phyloP scores from a whole-genome alignment of 2,888 invertebrate species.

The Lobophora halterata region DNA sequence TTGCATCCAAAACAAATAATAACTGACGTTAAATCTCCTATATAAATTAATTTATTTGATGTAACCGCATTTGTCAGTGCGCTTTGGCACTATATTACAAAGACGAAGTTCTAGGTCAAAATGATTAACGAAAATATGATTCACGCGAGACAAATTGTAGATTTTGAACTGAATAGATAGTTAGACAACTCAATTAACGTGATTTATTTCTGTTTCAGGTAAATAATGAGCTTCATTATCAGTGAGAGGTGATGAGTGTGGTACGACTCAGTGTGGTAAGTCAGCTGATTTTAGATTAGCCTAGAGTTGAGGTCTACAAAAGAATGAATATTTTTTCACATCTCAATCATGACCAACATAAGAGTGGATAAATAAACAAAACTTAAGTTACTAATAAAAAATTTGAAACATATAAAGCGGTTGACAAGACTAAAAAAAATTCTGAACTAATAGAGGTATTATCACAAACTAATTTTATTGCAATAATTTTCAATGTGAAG shows the following conservation, averaged over 20 bases:
- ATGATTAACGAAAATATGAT: slow-evolving; percentile 11
- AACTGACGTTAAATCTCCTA: slow-evolving; percentile 21
- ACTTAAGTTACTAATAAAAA: too few species aligned
- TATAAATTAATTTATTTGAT: slow-evolving; percentile 9
- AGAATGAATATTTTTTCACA: too few species aligned
- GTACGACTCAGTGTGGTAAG: slow-evolving; percentile 12
- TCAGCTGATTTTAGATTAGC: slow-evolving; percentile 1
- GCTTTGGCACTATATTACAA: slow-evolving; percentile 16
- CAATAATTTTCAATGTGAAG: too few species aligned
- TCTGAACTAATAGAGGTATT: too few species aligned
- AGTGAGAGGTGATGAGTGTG: slow-evolving; percentile 1
- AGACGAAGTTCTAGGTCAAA: slow-evolving; percentile 14
- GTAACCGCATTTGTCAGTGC: slow-evolving; percentile 2
- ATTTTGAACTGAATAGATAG: not conserved
- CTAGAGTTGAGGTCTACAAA: too few species aligned
- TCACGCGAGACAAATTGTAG: slow-evolving; percentile 1
- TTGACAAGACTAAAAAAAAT: too few species aligned
- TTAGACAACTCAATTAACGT: slow-evolving; percentile 13
- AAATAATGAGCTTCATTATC: slow-evolving; percentile 24
- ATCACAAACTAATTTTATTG: too few species aligned
- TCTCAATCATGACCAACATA: too few species aligned
- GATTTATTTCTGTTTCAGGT: slow-evolving; percentile 37
- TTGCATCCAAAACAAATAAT: slow-evolving; percentile 46
- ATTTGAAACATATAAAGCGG: too few species aligned
- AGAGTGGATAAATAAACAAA: too few species aligned